phyloP scores from a whole-genome alignment of 2,888 invertebrate species.

The Oscheius sp. region DNA sequence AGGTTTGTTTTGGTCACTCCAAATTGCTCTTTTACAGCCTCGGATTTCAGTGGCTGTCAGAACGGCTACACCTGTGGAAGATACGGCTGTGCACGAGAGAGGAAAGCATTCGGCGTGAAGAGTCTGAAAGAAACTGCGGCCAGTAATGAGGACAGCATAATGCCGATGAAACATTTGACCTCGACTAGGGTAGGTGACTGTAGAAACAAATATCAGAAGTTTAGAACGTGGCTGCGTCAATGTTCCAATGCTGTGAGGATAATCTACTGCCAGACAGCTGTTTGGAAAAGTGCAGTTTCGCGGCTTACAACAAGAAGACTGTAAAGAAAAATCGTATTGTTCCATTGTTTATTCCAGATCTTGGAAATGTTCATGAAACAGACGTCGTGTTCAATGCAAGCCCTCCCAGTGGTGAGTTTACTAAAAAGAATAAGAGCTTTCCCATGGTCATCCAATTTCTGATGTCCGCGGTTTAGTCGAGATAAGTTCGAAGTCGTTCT shows the following conservation, averaged over 20 bases:
- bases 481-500: too few relatives aligned
- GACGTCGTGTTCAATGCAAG: slow-evolving; percentile 18
- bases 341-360: slow-evolving; percentile 6
- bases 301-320: slow-evolving; percentile 20
- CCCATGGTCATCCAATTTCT: too few relatives aligned
- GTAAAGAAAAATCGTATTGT: background rate
- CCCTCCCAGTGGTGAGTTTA: slow-evolving; percentile 33
- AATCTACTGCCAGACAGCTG: slow-evolving; percentile 32
- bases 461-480: too few relatives aligned
- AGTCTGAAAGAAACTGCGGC: slow-evolving; percentile 12
- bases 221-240: slow-evolving; percentile 18
- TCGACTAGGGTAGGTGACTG: background rate
- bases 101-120: slow-evolving; percentile 44
- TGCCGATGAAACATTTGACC: slow-evolving; percentile 4
- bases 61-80: slow-evolving; percentile 52
- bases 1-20: slow-evolving; percentile 16
- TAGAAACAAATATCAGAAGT: background rate
- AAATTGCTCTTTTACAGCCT: background rate
- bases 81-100: slow-evolving; percentile 49
- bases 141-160: slow-evolving; percentile 22
- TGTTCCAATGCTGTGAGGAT: slow-evolving; percentile 35
- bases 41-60: slow-evolving; percentile 36
- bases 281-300: slow-evolving; percentile 35
- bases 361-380: slow-evolving; percentile 28
- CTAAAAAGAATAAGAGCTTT: too few relatives aligned